Base-by-base conservation (phyloP, 2,113 vertebrate genomes). In the Gila orcuttii region DNA sequence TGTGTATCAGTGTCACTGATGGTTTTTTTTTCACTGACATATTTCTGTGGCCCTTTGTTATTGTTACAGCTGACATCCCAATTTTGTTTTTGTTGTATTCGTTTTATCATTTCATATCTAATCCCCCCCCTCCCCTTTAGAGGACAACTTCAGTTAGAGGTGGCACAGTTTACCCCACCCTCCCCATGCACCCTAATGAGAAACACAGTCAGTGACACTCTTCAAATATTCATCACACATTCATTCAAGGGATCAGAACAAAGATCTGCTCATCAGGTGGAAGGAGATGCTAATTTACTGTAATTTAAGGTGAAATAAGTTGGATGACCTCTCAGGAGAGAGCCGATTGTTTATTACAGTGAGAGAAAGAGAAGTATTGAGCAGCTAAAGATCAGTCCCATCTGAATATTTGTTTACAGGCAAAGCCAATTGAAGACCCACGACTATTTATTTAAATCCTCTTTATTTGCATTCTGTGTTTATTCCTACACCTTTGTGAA, bases 301-400 rank as follows among this genome's bases (percentile, higher is more conserved):
- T 86, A 86, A 83, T 83, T 83, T 80, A 83, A 80, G 75, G 66
- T 74, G 80, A 88, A 86, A 88, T 83, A 45, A 86, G 85, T 36
- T 79, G 66, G 74, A 64, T 84, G 80, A 75, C 84, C 62, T 82
- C 75, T 21, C 36, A 45, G n/a, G 81, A 57, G 79, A 79, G 55
- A 71, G 60, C 15, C 17, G 15, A 28, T 36, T 52, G 66, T 85
- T 68, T 82, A 71, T 78, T 45, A 66, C 11, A 47, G 79, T 62
- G 62, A 33, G 31, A 17, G 60, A 52, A 69, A 69, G 62, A 55
- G 80, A 55, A 36, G 62, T 55, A 82, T 82, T 82, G 17, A 28
- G 45, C 62, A 28, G 33, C 21, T 69, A 42, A n/a, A 59, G 19
- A 57, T 81, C 36, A 31, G 28, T 83, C 62, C 76, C 23, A 79